Conservation (phyloP, 2,888 invertebrate species). For the Eupithecia dodoneata region DNA sequence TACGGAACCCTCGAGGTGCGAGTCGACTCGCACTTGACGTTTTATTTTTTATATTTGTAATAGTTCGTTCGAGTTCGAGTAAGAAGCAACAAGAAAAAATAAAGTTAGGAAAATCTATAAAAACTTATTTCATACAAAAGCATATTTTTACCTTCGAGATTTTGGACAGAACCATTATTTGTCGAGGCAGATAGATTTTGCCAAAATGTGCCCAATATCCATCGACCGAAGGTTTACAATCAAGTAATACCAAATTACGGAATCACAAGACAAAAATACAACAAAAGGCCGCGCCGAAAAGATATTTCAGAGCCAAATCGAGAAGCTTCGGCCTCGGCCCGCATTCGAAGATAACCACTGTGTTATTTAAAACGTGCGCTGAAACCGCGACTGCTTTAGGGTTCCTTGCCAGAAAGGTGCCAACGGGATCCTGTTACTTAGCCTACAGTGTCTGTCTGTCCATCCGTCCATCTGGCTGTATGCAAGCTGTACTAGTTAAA, state of each 20-base stretch:
- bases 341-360: constrained; percentile 2
- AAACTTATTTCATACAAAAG: neutral
- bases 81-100: neutral
- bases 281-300: neutral
- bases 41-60: too few relatives aligned
- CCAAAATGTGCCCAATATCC: neutral
- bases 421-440: neutral
- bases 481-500: neutral
- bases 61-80: too few relatives aligned
- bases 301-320: neutral
- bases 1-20: too few relatives aligned
- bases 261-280: neutral
- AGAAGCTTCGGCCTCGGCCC: neutral
- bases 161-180: neutral
- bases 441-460: neutral
- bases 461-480: neutral
- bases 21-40: too few relatives aligned
- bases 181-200: neutral
- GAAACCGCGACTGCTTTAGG: neutral
- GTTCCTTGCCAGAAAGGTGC: neutral
- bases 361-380: constrained; percentile 4
- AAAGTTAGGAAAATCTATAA: neutral
- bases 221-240: neutral
- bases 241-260: neutral
- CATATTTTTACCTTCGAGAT: neutral